Conservation (phyloP, 1,140 invertebrate genomes). For the Tetragnatha versicolor region DNA sequence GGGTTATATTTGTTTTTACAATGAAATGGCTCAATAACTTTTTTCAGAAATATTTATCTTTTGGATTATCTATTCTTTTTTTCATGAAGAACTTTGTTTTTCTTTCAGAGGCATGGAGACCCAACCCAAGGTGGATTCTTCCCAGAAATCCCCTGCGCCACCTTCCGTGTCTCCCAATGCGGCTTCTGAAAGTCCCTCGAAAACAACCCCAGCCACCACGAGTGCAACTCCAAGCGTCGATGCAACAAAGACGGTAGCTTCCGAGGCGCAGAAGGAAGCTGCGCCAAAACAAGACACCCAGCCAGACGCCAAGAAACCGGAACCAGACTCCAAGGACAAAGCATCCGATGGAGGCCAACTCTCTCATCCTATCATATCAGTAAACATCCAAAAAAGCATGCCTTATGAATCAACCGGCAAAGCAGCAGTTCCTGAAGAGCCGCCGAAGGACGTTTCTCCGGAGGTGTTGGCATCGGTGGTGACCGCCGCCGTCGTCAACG, state of each 20-base stretch:
- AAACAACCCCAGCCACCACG: too few relatives aligned
- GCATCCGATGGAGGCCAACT: background rate
- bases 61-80: background rate
- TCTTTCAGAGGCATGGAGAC: constrained; percentile 51
- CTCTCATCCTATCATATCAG: constrained; percentile 49
- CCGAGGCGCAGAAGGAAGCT: too few relatives aligned
- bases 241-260: too few relatives aligned
- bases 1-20: too few relatives aligned
- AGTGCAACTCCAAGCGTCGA: too few relatives aligned
- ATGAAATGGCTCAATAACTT: too few relatives aligned
- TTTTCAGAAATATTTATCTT: too few relatives aligned
- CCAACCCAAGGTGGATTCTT: constrained; percentile 40
- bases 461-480: constrained; percentile 44
- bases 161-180: too few relatives aligned
- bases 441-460: constrained; percentile 8
- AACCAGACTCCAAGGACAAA: background rate
- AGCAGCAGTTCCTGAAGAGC: constrained; percentile 38
- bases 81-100: background rate
- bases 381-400: constrained; percentile 50
- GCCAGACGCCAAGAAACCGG: background rate
- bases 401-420: constrained; percentile 46
- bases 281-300: background rate
- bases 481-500: constrained; percentile 36
- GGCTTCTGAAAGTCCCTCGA: too few relatives aligned
- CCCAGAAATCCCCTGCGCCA: constrained; percentile 44